Conservation (phyloP, 2,888 invertebrate species). For the Chloroclystis v-ata region DNA sequence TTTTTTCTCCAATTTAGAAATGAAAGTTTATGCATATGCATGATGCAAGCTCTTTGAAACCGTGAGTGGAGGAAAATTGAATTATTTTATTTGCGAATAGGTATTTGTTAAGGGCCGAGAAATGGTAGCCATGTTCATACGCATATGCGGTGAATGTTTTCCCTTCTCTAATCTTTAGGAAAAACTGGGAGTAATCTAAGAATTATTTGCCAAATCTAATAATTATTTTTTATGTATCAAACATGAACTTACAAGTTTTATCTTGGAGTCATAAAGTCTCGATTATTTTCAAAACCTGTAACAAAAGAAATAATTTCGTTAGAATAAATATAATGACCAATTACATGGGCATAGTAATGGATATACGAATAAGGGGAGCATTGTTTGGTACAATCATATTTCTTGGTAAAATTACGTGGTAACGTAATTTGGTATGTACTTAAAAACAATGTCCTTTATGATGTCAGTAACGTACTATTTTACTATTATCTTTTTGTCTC, state of each 20-base stretch:
- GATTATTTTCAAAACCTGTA: constrained; percentile 61
- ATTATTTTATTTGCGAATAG: no score
- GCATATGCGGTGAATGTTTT: no score
- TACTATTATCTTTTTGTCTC: constrained; percentile 40
- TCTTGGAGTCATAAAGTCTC: constrained; percentile 69
- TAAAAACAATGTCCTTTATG: constrained; percentile 42
- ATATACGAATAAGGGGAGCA: background rate
- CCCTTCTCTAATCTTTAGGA: no score
- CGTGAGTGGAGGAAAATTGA: no score
- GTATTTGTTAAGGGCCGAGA: no score
- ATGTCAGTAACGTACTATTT: constrained; percentile 43
- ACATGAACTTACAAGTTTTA: constrained; percentile 53
- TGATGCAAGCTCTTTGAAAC: background rate
- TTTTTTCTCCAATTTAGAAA: constrained; percentile 24
- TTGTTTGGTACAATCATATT: constrained; percentile 24
- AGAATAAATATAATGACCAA: background rate
- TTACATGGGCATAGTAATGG: no score
- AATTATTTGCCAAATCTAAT: no score
- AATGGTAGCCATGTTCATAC: no score
- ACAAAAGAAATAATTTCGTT: constrained; percentile 37
- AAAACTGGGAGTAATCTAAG: no score
- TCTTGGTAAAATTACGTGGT: constrained; percentile 21
- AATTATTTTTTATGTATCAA: background rate
- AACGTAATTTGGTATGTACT: background rate
- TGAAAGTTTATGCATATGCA: constrained; percentile 20